Conservation (phyloP, 1,140 invertebrate species). For the Eriosoma lanigerum region DNA sequence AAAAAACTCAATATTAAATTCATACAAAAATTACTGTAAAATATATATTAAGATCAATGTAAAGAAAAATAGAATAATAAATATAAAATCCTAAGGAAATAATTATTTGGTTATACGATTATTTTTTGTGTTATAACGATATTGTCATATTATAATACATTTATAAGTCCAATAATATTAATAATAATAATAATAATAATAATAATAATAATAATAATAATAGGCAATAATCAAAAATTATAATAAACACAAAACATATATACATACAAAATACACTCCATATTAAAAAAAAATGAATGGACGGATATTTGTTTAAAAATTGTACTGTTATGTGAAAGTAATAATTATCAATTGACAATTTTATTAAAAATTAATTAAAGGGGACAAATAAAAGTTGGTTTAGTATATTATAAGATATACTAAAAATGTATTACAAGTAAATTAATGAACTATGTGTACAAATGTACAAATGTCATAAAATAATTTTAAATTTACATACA, state of each 20-base stretch:
- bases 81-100: neutral
- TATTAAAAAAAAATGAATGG: constrained; percentile 7
- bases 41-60: neutral
- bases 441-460: neutral
- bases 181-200: constrained; percentile 3
- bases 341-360: neutral
- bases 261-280: constrained; percentile 2
- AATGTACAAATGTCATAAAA: constrained; percentile 1
- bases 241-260: constrained; percentile 1
- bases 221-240: neutral
- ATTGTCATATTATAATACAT: neutral
- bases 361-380: neutral
- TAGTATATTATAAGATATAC: neutral
- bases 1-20: too few relatives aligned
- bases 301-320: constrained; percentile 18
- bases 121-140: neutral
- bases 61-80: constrained; percentile 3
- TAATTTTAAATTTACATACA: constrained; percentile 21
- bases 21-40: neutral
- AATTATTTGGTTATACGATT: constrained; percentile 4
- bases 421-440: neutral
- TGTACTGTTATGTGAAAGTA: neutral
- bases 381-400: neutral
- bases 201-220: constrained; percentile 5
- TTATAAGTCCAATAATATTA: constrained; percentile 3